Conservation (phyloP, 1,140 invertebrate species). For the Aricia agestis region DNA sequence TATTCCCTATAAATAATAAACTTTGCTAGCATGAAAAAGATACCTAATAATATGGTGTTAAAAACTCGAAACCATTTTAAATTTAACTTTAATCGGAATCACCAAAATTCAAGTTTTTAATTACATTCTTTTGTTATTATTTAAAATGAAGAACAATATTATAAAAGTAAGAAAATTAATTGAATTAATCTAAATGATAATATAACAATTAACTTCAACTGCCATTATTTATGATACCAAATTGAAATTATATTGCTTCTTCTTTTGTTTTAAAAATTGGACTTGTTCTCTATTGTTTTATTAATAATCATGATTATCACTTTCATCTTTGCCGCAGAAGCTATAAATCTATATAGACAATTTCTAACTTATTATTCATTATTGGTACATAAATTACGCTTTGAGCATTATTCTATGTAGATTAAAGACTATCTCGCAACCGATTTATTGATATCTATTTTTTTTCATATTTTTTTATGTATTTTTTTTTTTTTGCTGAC, state of each 20-base stretch:
- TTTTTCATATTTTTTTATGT: too few species aligned
- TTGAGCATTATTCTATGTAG: background rate
- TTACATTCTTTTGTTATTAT: background rate
- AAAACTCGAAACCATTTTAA: background rate
- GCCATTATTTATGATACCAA: background rate
- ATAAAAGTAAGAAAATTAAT: background rate
- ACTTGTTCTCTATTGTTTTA: background rate
- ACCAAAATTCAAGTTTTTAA: background rate
- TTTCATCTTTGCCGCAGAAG: background rate
- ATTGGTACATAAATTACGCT: background rate
- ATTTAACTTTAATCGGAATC: background rate
- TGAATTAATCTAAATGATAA: slow-evolving; percentile 1
- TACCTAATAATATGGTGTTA: background rate
- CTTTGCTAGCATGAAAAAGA: too few species aligned
- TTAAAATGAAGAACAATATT: background rate
- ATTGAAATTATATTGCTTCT: background rate
- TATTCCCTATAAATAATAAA: too few species aligned
- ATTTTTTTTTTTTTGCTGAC: slow-evolving; percentile 27
- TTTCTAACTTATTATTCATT: background rate
- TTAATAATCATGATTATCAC: background rate
- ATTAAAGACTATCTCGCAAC: too few species aligned
- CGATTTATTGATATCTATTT: too few species aligned
- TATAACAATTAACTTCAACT: background rate
- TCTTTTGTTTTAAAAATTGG: background rate
- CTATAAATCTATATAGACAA: background rate